Evolutionary conservation across 2,113 vertebrate genomes (phyloP), one percentile per base, ranked within the genome.

Genomic region (Corvus cornix): DNA sequence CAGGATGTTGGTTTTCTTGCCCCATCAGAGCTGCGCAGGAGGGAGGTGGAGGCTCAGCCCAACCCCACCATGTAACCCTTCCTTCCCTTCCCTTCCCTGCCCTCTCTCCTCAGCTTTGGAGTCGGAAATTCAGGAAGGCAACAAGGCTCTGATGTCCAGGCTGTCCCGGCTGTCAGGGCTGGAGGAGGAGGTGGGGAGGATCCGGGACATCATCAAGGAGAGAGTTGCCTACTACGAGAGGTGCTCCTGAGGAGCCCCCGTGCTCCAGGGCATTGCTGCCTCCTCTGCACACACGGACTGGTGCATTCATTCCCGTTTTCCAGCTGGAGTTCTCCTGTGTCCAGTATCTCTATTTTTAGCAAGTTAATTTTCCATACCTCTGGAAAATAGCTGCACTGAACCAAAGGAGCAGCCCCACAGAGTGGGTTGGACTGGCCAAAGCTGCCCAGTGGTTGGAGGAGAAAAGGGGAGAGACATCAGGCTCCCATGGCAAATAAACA

Each of bases 51-150:
- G 56, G 41, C 85, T 93, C 67, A 83, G 49, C 63, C 63, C 70
- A 35, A 9, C 5, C 6, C 20, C 63, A 27, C 23, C 52, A 2
- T 1, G 0, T 59, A 41, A 81, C 51, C n/a, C 11, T 70, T 39
- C 39, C 39, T 30, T 87, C 51, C 31, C 10, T 72, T 37, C 67
- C 76, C 35, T 89, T 37, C 67, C 69, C n/a, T 87, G 55, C 51
- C 28, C 35, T 94, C 41, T 90, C 53, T 94, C 73, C 67, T 77
- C 93, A 99, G 99, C 97, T 90, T 98, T 98, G 77, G 98, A 98
- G 84, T 96, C 17, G 0, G 98, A 98, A 76, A 96, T 99, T 77
- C 97, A 88, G 58, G 20, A 6, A 22, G 98, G 98, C 27, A 98
- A 98, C 92, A 68, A 96, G 17, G 97, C 98, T 43, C 89, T 99